Percentiles rank a stretch among this genome's conserved stretches.
phyloP scores from a whole-genome alignment of 2,113 vertebrate species.

The Talpa occidentalis region DNA sequence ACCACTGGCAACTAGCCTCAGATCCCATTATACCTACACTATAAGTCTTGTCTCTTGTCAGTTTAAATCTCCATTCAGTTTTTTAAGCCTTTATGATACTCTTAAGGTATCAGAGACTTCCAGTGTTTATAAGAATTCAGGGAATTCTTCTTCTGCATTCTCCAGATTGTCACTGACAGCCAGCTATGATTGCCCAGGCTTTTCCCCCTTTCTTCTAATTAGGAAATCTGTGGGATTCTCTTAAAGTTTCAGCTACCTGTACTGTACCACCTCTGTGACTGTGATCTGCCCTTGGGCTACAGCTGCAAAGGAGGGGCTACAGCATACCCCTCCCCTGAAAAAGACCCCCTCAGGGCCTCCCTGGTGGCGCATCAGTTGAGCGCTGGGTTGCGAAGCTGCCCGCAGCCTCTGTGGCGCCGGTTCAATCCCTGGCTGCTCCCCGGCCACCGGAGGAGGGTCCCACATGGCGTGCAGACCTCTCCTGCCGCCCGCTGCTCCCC shows the following conservation, averaged over 20 bases:
- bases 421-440: too few species aligned
- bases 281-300: neutral
- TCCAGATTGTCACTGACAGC: neutral
- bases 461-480: too few species aligned
- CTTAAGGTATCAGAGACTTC: neutral
- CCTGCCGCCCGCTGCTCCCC: too few species aligned
- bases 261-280: neutral
- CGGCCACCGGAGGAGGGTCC: too few species aligned
- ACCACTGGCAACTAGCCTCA: neutral
- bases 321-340: too few species aligned
- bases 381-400: too few species aligned
- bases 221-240: neutral
- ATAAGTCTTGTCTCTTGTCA: neutral
- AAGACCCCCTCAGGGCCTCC: too few species aligned
- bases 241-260: neutral
- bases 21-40: neutral
- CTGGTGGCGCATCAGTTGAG: too few species aligned
- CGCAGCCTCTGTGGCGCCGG: too few species aligned
- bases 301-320: neutral
- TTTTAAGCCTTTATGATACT: neutral
- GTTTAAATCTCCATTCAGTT: neutral
- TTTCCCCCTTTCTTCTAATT: neutral
- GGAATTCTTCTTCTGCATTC: neutral
- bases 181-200: neutral
- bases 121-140: neutral